Base-by-base conservation (phyloP, 2,888 invertebrate genomes). In the Zygothrica quintamaculata region DNA sequence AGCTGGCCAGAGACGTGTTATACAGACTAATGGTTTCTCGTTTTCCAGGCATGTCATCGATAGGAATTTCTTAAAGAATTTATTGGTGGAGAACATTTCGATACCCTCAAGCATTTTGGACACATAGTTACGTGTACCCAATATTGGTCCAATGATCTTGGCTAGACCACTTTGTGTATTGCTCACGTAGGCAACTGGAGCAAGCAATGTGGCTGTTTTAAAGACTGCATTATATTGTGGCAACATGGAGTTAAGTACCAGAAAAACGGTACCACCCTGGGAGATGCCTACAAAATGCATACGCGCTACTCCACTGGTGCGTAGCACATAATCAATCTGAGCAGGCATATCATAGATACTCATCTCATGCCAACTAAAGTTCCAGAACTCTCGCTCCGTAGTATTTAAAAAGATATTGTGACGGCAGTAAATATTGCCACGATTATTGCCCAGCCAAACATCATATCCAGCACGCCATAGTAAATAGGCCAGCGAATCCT, bases 81-180 rank as follows among this genome's bases (percentile, higher is more conserved):
- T 88, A 60, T 90, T 90, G 9, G 90, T 90, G 1, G 90, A 90
- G 22, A 90, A 77, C 90, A 90, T 90, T 71, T 90, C 90, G 7
- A 90, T 84, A 18, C 86, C 86, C 61, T 90, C 90, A 25, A 90
- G 68, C 65, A 89, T 69, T 39, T 89, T 88, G 3, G 90, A 88
- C 16, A 90, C 72, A 58, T 89, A 90, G 50, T 90, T 90, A 3
- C 89, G 77, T 0, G 90, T 90, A 12, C 90, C 90, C 64, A 90
- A 57, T 8, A 90, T 60, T 5, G 94, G 94, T 0, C 96, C 94
- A 7, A 97, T 87, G 39, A 94, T 91, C 64, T 92, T 91, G 26
- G 89, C 90, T 52, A 96, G 50, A 0, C 95, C 85, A 15, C 89
- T 89, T 40, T 87, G 89, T 1, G 89, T 89, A 39, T 89, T 88